These are phyloP conservation scores for Rhopalosiphum maidis DNA, from an alignment of 1,140 invertebrate species.

Conservation along the genomic window DNA sequence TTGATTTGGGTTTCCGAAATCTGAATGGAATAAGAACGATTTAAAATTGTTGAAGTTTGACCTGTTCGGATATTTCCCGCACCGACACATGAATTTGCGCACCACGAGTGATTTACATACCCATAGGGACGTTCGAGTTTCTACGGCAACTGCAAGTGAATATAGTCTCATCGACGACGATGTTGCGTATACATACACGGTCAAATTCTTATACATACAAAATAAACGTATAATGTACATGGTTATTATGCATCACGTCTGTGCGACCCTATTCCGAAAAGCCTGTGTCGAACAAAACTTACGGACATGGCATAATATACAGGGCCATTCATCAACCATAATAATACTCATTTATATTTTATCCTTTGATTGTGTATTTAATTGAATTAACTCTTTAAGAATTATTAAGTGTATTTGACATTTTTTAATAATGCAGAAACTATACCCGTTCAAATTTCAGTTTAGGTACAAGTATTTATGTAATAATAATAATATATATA, in stretches of 20 bases:
- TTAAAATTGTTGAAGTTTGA: constrained; percentile 27
- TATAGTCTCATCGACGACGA: constrained; percentile 1
- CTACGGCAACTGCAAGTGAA: constrained; percentile 1
- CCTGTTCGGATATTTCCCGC: background rate
- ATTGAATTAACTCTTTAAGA: background rate
- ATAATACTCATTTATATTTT: too few relatives aligned
- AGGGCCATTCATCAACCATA: too few relatives aligned
- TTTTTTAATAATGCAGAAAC: background rate
- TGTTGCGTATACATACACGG: background rate
- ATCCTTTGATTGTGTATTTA: too few relatives aligned
- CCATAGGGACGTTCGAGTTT: background rate
- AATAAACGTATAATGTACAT: constrained; percentile 21
- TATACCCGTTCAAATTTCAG: background rate
- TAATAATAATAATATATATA: too few relatives aligned
- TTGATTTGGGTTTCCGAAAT: background rate
- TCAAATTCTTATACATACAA: background rate
- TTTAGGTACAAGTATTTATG: background rate
- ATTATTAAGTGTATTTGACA: background rate
- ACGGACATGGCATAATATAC: background rate
- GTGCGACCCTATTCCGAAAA: constrained; percentile 14
- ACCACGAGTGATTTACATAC: constrained; percentile 6
- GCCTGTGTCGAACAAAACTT: background rate
- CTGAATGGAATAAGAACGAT: background rate
- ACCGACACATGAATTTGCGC: background rate
- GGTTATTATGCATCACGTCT: constrained; percentile 34